Evolutionary conservation across 2,888 invertebrate genomes (phyloP).

Genomic region (Acrobasis suavella): DNA sequence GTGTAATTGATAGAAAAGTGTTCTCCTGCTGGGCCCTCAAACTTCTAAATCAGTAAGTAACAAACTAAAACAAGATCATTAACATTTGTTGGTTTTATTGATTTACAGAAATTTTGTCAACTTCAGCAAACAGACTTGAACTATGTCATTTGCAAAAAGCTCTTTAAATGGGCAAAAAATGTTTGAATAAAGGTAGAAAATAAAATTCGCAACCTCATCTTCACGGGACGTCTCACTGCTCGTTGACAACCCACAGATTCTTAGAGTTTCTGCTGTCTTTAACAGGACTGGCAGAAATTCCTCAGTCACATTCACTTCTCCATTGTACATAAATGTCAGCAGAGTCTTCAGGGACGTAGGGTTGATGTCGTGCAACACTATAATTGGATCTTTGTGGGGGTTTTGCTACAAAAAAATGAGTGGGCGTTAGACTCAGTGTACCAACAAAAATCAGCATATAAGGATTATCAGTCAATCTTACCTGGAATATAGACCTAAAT

Average conservation of each 20-base stretch:
- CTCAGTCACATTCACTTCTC: slow-evolving; percentile 88
- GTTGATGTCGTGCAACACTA: slow-evolving; percentile 88
- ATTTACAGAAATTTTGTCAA: no score
- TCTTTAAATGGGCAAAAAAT: not conserved
- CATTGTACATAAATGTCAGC: slow-evolving; percentile 88
- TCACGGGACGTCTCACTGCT: slow-evolving; percentile 71
- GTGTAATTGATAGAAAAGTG: no score
- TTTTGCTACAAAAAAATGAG: slow-evolving; percentile 83
- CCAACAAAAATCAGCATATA: slow-evolving; percentile 28
- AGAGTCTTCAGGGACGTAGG: slow-evolving; percentile 85
- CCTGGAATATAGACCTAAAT: slow-evolving; percentile 85
- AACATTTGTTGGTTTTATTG: no score
- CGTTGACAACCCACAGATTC: slow-evolving; percentile 86
- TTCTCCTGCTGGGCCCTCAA: no score
- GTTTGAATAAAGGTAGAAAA: not conserved
- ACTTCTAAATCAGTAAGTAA: no score
- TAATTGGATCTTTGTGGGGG: slow-evolving; percentile 88
- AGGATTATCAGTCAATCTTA: slow-evolving; percentile 43
- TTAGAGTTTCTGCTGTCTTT: slow-evolving; percentile 86
- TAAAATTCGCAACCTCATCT: slow-evolving; percentile 60
- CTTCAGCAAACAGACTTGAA: no score
- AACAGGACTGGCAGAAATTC: slow-evolving; percentile 85
- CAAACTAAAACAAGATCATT: no score
- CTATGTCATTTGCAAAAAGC: not conserved
- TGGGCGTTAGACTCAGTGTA: slow-evolving; percentile 57